A percentile compares a stretch with the other conserved stretches of the same genome.
phyloP scores from a whole-genome alignment of 2,888 invertebrate genomes.

The Lumbricus terrestris region DNA sequence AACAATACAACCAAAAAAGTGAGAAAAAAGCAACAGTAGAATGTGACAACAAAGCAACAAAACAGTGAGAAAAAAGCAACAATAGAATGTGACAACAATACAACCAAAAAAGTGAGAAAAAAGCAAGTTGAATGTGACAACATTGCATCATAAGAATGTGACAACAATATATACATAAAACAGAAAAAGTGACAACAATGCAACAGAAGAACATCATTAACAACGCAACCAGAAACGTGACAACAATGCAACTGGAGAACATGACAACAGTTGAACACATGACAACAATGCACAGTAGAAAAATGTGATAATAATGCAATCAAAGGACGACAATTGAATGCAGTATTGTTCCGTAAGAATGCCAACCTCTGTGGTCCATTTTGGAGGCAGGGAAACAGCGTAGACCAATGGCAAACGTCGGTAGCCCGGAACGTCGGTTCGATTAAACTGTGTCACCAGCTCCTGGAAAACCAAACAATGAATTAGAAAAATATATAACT shows the following conservation, averaged over 20 bases:
- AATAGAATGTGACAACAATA: background rate
- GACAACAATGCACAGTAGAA: background rate
- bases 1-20: background rate
- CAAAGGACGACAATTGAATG: no score
- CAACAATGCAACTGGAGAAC: constrained; percentile 13
- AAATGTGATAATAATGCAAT: no score
- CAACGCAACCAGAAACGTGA: no score
- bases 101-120: background rate
- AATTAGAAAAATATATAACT: background rate
- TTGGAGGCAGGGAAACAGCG: constrained; percentile 71
- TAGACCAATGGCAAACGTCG: constrained; percentile 67
- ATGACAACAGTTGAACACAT: background rate
- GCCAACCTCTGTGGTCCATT: constrained; percentile 66
- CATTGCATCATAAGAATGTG: background rate
- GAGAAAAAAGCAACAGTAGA: background rate
- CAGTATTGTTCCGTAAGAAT: background rate
- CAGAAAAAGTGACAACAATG: constrained; percentile 23
- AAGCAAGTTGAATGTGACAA: constrained; percentile 6
- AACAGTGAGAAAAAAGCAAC: background rate
- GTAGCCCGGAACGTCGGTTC: constrained; percentile 58
- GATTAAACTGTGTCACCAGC: constrained; percentile 67
- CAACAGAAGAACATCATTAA: no score
- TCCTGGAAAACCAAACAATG: constrained; percentile 47
- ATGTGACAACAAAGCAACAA: background rate
- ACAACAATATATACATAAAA: background rate